Conservation (phyloP, 1,140 invertebrate genomes). For the Dinoponera quadriceps region DNA sequence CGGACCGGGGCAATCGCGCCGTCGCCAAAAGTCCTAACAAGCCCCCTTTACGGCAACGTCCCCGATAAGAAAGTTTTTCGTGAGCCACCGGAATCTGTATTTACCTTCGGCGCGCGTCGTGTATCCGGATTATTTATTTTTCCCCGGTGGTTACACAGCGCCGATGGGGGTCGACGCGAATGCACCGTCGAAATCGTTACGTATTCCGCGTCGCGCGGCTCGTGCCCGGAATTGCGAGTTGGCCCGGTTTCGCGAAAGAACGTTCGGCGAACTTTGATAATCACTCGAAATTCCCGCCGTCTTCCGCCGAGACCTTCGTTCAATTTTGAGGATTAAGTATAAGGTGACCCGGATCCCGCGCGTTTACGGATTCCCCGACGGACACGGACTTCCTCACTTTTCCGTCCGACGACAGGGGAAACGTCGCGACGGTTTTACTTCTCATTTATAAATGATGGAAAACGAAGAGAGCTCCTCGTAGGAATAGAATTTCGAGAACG, state of each 20-base stretch:
- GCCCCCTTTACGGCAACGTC: constrained; percentile 32
- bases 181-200: constrained; percentile 45
- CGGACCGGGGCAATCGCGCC: constrained; percentile 20
- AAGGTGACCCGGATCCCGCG: background rate
- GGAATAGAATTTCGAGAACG: background rate
- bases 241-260: constrained; percentile 53
- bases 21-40: constrained; percentile 42
- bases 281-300: constrained; percentile 37
- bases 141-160: constrained; percentile 47
- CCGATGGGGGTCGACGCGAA: background rate
- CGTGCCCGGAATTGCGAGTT: constrained; percentile 49
- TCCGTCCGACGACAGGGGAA: no score
- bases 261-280: constrained; percentile 45
- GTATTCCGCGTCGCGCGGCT: constrained; percentile 53
- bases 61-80: constrained; percentile 53
- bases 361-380: background rate
- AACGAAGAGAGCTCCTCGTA: background rate
- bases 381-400: no score
- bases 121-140: constrained; percentile 57
- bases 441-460: background rate
- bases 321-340: constrained; percentile 2
- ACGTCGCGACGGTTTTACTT: no score
- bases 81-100: constrained; percentile 47
- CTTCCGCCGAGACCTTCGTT: background rate
- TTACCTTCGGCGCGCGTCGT: constrained; percentile 42